Percentiles rank a stretch among this genome's conserved stretches.
Evolutionary conservation across 2,888 invertebrate genomes (phyloP).

Genomic region (Dioctria linearis): DNA sequence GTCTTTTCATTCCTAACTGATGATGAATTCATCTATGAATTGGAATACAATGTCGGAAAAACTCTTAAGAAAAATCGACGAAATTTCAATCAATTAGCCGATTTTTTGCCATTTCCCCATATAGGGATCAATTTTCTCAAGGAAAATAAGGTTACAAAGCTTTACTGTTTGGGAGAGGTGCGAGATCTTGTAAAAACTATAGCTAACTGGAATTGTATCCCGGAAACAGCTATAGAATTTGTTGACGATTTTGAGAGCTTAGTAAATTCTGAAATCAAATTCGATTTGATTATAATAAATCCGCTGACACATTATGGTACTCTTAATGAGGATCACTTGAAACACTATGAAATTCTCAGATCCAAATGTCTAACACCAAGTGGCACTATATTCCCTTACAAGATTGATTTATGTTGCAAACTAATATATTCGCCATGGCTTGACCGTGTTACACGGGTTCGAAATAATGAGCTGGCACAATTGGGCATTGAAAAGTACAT

Average conservation of each 20-base stretch:
- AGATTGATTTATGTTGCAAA: constrained; percentile 56
- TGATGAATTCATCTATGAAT: constrained; percentile 56
- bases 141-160: constrained; percentile 55
- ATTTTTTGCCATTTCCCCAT: constrained; percentile 58
- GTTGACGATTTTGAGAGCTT: constrained; percentile 54
- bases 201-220: constrained; percentile 56
- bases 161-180: constrained; percentile 54
- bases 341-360: constrained; percentile 53
- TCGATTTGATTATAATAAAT: constrained; percentile 57
- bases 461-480: constrained; percentile 36
- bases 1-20: constrained; percentile 56
- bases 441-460: constrained; percentile 50
- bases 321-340: constrained; percentile 55
- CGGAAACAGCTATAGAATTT: constrained; percentile 51
- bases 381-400: constrained; percentile 56
- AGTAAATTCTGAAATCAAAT: constrained; percentile 31
- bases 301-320: constrained; percentile 55
- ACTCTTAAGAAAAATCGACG: constrained; percentile 46
- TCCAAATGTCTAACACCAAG: constrained; percentile 31
- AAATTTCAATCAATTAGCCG: constrained; percentile 50
- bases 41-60: constrained; percentile 56
- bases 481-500: constrained; percentile 51
- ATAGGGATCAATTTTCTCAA: constrained; percentile 58
- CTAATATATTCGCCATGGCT: constrained; percentile 57
- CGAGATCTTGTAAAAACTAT: constrained; percentile 52